phyloP scores from a whole-genome alignment of 2,113 vertebrate genomes.

The Hippocampus barbouri region DNA sequence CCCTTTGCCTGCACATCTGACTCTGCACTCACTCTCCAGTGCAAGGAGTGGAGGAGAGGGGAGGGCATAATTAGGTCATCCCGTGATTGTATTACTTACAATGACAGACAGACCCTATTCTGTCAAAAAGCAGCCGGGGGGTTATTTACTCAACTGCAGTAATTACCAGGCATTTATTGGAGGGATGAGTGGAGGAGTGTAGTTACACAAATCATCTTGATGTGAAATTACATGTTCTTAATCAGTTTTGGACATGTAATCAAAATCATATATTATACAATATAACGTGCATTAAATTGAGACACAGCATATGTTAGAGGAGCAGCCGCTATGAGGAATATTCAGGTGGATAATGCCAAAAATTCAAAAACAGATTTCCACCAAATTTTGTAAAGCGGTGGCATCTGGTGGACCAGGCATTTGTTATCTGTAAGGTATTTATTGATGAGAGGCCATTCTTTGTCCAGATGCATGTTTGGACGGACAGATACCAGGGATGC shows the following conservation, averaged over 20 bases:
- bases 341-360: no score
- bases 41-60: background rate
- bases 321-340: background rate
- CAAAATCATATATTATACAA: background rate
- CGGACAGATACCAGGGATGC: background rate
- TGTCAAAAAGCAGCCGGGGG: background rate
- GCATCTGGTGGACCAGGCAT: background rate
- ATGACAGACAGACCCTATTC: constrained; percentile 3
- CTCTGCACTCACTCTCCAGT: background rate
- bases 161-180: background rate
- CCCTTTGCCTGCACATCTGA: constrained; percentile 10
- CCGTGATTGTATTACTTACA: constrained; percentile 3
- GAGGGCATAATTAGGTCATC: constrained; percentile 2
- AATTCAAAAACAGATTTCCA: no score
- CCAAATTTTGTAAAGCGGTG: no score
- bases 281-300: background rate
- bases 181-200: background rate
- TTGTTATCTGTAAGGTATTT: background rate
- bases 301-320: background rate
- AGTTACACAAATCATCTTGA: background rate
- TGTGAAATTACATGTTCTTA: background rate
- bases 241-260: background rate
- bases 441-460: background rate
- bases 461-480: background rate
- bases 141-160: background rate